phyloP scores from a whole-genome alignment of 1,140 invertebrate genomes.

The Zaprionus davidi region DNA sequence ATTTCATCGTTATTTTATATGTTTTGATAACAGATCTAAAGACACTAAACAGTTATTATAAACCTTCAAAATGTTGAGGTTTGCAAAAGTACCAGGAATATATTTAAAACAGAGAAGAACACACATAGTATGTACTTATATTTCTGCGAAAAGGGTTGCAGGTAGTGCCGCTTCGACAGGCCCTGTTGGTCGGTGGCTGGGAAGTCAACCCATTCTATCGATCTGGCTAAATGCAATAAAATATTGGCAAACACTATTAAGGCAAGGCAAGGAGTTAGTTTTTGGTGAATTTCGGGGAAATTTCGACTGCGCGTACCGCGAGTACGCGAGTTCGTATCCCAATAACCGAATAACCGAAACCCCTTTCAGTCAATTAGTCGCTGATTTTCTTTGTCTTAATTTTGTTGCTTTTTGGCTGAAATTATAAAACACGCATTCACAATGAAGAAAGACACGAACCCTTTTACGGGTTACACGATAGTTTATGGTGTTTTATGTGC shows the following conservation, averaged over 20 bases:
- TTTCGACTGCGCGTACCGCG: too few relatives aligned
- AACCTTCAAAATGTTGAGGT: too few relatives aligned
- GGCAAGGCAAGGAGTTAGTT: constrained; percentile 48
- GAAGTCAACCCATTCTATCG: constrained; percentile 51
- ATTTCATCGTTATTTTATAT: too few relatives aligned
- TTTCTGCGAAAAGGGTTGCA: neutral
- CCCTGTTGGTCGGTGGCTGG: neutral
- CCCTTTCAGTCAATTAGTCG: constrained; percentile 82
- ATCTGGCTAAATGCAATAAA: constrained; percentile 12
- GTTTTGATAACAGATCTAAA: too few relatives aligned
- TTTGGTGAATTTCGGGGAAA: constrained; percentile 22
- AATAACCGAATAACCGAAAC: constrained; percentile 35
- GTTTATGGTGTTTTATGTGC: constrained; percentile 18
- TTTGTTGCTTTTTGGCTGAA: constrained; percentile 47
- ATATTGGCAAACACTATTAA: constrained; percentile 35
- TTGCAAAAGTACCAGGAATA: too few relatives aligned
- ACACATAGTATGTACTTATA: neutral
- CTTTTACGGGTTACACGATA: constrained; percentile 30
- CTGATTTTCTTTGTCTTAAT: constrained; percentile 69
- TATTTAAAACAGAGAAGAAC: neutral
- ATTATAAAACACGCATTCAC: constrained; percentile 50
- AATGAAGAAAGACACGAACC: constrained; percentile 52
- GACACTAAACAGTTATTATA: too few relatives aligned
- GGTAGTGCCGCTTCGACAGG: constrained; percentile 3
- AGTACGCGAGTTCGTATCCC: neutral